These are phyloP conservation scores for Chaetodon trifasciatus DNA, from an alignment of 2,797 vertebrate species.

Conservation along the genomic window DNA sequence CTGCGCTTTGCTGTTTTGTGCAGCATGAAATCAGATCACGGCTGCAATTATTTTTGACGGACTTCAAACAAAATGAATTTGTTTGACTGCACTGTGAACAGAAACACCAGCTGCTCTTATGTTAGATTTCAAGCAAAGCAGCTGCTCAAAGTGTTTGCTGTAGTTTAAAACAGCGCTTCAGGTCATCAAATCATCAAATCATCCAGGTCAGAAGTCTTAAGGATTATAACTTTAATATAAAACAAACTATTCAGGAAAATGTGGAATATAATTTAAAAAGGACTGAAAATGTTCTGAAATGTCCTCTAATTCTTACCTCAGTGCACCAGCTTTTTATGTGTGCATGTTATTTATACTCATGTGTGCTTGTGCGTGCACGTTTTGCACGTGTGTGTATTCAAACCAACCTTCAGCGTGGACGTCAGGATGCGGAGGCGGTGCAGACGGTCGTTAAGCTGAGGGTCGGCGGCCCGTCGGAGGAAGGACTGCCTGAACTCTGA, in stretches of 20 bases:
- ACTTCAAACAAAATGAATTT: not conserved
- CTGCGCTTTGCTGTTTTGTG: not conserved
- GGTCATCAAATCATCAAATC: not conserved
- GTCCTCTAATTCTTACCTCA: not conserved
- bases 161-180: not conserved
- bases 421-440: conserved; percentile 96
- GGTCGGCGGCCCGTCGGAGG: conserved; percentile 93
- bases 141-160: not conserved
- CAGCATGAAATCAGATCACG: not conserved
- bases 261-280: not conserved
- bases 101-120: not conserved
- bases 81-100: not conserved
- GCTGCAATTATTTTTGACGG: not conserved
- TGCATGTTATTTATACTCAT: not conserved
- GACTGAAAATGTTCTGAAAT: not conserved
- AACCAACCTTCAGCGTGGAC: conserved; percentile 96
- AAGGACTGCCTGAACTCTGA: conserved; percentile 94
- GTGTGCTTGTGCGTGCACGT: not conserved
- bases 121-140: not conserved
- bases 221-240: conserved; percentile 12
- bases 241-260: not conserved
- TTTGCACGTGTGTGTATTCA: not conserved
- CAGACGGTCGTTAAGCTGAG: conserved; percentile 96
- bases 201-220: not conserved
- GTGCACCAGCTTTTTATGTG: not conserved